Base-by-base conservation (phyloP, 53 echinoderm and acorn worm species). In the Holothuria scabra region DNA sequence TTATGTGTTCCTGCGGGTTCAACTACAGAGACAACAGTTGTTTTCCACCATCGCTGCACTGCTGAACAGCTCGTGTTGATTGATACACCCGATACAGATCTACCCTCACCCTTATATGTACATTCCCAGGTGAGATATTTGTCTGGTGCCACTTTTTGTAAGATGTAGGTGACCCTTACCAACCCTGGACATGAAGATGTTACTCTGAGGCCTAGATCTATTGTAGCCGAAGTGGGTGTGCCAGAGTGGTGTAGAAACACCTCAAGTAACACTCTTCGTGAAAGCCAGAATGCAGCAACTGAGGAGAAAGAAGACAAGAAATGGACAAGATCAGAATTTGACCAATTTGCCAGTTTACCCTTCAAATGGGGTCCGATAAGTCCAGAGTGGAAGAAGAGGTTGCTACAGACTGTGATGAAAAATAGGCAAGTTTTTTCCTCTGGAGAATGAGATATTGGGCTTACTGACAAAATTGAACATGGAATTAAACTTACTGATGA, bases 361-460 rank as follows among this genome's bases (percentile, higher is more conserved):
- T 86, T 89, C 37, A 19, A 48, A 21, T 89, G 92, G 86, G 92
- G 92, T n/a, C 85, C 92, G 1, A 78, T 92, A 20, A 52, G 72
- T 29, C 65, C 84, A 20, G 80, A 89, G 26, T 81, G 74, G 61
- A 89, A 92, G 80, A 75, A 59, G 29, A 29, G 60, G 5, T 19
- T 88, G 16, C 76, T 88, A 0, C 57, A 81, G n/a, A 46, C 71
- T 30, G 31, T 85, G 31, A 65, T 75, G 59, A 34, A 26, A 35
- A 79, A 61, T 25, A 60, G 76, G 30, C 32, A 85, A 3, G 88
- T 91, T 29, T 87, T 91, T 78, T 81, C 92, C 23, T 60, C 24
- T 26, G 88, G 85, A 81, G 92, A 91, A 8, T 91, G 85, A 75
- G 89, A 92, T 57, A 56, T 89, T 13, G 89, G 92, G 12, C 21